Percentiles rank a stretch among this genome's conserved stretches.
Conservation (phyloP, 2,113 vertebrate species). For the Indicator maculatus region DNA sequence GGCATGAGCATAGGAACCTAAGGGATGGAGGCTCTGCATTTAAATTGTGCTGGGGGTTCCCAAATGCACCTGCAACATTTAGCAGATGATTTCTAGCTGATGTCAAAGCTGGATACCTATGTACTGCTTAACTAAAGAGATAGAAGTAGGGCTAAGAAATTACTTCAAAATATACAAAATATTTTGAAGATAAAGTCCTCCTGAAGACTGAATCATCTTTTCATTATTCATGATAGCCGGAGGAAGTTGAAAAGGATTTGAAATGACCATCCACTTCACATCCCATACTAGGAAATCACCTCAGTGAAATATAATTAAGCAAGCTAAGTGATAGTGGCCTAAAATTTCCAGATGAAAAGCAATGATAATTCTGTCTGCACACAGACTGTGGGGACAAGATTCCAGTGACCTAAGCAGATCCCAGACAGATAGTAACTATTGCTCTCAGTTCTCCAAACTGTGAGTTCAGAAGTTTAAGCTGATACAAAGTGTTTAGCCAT, state of each 20-base stretch:
- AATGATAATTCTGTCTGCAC: not conserved
- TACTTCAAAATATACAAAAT: not conserved
- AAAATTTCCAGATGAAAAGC: not conserved
- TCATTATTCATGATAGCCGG: not conserved
- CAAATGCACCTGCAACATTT: not conserved
- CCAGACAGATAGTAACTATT: constrained; percentile 3
- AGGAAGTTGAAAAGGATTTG: not conserved
- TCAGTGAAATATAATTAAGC: not conserved
- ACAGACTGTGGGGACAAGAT: not conserved
- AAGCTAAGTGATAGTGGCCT: not conserved
- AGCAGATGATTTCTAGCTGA: not conserved
- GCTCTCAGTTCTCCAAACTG: not conserved
- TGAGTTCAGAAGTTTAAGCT: constrained; percentile 39
- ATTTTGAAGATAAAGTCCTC: not conserved
- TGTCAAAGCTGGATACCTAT: not conserved
- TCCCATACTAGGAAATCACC: not conserved
- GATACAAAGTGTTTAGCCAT: constrained; percentile 1
- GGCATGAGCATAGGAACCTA: not conserved
- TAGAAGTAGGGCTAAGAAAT: not conserved
- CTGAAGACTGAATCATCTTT: not conserved
- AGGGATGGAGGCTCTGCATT: not conserved
- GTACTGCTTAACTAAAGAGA: not conserved
- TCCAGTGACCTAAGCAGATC: constrained; percentile 3
- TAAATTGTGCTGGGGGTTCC: not conserved
- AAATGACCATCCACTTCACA: not conserved